phyloP scores from a whole-genome alignment of 2,797 vertebrate genomes.

The Champsocephalus gunnari region DNA sequence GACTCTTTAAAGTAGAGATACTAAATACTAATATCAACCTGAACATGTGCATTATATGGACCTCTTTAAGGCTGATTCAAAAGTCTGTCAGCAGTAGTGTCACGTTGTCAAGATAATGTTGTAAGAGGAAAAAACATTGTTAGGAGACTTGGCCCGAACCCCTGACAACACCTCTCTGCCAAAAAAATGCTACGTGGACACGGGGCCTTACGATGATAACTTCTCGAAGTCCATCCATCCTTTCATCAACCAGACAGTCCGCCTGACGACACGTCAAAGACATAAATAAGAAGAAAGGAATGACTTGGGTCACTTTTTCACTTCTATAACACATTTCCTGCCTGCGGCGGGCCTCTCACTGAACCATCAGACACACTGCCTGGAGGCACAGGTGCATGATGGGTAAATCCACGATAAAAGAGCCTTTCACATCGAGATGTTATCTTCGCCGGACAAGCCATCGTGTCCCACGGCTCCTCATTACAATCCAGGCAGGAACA shows the following conservation, averaged over 20 bases:
- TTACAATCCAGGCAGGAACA: conserved; percentile 36
- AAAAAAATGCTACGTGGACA: too few relatives aligned
- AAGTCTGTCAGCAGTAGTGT: too few relatives aligned
- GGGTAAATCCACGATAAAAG: conserved; percentile 59
- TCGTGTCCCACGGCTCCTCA: conserved; percentile 49
- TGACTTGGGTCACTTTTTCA: conserved; percentile 3
- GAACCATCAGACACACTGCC: conserved; percentile 49
- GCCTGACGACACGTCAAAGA: background rate
- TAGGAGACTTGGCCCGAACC: too few relatives aligned
- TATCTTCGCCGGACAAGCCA: conserved; percentile 39
- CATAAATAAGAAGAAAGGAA: background rate
- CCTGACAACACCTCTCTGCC: too few relatives aligned
- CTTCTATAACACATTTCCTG: conserved; percentile 9
- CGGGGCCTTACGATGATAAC: background rate
- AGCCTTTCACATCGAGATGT: conserved; percentile 55
- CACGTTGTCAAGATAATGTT: too few relatives aligned
- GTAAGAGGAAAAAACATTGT: too few relatives aligned
- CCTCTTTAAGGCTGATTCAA: too few relatives aligned
- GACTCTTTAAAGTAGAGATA: too few relatives aligned
- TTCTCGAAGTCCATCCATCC: background rate
- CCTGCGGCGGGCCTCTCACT: conserved; percentile 22
- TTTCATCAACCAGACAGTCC: background rate
- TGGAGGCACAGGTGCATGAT: conserved; percentile 37
- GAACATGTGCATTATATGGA: too few relatives aligned
- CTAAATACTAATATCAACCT: too few relatives aligned